phyloP scores from a whole-genome alignment of 1,140 invertebrate species.

The Laupala kohalensis region DNA sequence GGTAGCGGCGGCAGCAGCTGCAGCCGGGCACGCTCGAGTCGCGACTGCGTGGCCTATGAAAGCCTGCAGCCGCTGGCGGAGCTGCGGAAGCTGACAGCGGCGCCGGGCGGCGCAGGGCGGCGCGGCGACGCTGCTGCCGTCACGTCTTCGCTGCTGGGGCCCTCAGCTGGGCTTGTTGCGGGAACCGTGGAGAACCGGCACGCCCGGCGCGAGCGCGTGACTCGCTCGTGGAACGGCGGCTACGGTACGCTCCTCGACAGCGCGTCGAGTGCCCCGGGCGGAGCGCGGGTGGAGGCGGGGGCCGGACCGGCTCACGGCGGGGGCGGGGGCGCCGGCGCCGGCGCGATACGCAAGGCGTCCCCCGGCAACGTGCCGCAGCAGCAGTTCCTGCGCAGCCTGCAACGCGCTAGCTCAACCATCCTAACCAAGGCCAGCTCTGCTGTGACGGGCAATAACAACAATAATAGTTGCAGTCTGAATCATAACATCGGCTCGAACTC shows the following conservation, averaged over 20 bases:
- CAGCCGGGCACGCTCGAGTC: not conserved
- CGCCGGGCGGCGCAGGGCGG: not conserved
- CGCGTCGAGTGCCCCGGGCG: not conserved
- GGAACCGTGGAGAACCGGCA: too few species aligned
- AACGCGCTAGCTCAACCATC: too few species aligned
- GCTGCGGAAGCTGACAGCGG: not conserved
- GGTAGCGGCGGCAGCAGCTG: not conserved
- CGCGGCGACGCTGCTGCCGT: not conserved
- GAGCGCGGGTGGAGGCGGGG: not conserved
- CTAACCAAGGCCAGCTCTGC: too few species aligned
- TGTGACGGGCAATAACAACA: too few species aligned
- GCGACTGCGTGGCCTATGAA: not conserved
- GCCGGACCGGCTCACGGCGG: not conserved
- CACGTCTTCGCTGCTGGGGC: not conserved
- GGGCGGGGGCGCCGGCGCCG: not conserved
- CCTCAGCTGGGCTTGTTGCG: not conserved
- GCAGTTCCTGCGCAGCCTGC: too few species aligned
- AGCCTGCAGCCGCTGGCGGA: not conserved
- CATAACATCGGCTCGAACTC: too few species aligned
- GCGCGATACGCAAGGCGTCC: not conserved
- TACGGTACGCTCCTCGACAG: not conserved
- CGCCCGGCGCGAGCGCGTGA: not conserved
- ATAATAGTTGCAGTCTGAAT: too few species aligned
- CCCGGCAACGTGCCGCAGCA: not conserved
- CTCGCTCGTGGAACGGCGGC: not conserved